These are phyloP conservation scores for Drosophila repletoides DNA, from an alignment of 1,140 invertebrate genomes.

Conservation along the genomic window DNA sequence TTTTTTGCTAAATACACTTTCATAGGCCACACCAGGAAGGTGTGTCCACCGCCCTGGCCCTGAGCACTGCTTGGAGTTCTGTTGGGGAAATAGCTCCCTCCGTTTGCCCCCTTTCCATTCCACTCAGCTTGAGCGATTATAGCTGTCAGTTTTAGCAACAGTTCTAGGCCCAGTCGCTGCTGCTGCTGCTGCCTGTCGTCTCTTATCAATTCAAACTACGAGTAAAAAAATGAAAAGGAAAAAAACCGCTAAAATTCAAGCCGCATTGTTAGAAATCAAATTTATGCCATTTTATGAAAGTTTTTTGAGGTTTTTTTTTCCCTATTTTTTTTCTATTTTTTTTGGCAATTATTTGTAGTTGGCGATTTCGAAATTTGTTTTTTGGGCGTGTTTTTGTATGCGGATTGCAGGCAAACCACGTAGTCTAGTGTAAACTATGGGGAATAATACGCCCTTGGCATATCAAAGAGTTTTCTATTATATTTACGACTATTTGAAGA, in stretches of 20 bases:
- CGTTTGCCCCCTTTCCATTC: not conserved
- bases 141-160: constrained; percentile 68
- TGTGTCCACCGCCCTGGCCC: constrained; percentile 63
- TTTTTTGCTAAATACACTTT: constrained; percentile 26
- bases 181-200: too few relatives aligned
- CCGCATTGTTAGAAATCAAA: constrained; percentile 64
- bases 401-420: constrained; percentile 56
- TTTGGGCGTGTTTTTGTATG: constrained; percentile 28
- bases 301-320: constrained; percentile 36
- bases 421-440: too few relatives aligned
- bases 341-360: constrained; percentile 61
- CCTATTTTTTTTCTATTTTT: constrained; percentile 18
- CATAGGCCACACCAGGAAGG: constrained; percentile 34
- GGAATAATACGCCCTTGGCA: constrained; percentile 44
- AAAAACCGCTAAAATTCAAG: constrained; percentile 18
- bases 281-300: constrained; percentile 71
- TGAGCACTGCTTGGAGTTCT: constrained; percentile 35
- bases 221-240: constrained; percentile 27
- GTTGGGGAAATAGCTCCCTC: not conserved
- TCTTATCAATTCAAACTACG: constrained; percentile 55
- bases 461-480: constrained; percentile 71
- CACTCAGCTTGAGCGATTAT: constrained; percentile 67
- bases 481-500: constrained; percentile 48
- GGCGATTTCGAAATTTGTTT: constrained; percentile 67
- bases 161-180: constrained; percentile 19